These are phyloP conservation scores for Meteorus sp. DNA, from an alignment of 1,140 invertebrate species.

Conservation along the genomic window DNA sequence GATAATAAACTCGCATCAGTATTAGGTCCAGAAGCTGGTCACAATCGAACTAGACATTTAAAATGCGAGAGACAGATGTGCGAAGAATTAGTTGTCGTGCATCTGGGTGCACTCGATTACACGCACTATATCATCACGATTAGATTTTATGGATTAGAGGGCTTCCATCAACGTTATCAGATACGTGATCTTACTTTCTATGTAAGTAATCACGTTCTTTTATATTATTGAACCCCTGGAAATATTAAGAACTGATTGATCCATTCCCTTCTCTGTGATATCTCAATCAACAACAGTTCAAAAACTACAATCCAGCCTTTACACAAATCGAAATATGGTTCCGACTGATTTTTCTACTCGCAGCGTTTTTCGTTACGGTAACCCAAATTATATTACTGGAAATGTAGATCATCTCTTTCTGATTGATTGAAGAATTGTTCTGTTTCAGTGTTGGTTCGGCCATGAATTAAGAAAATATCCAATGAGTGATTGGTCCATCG, in stretches of 20 bases:
- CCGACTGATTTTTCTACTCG: constrained; percentile 86
- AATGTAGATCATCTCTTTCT: too few species aligned
- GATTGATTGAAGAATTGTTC: constrained; percentile 8
- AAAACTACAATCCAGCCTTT: constrained; percentile 92
- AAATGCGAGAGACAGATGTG: constrained; percentile 81
- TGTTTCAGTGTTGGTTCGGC: constrained; percentile 85
- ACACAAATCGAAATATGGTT: constrained; percentile 98
- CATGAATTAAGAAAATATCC: constrained; percentile 86
- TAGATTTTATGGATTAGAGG: constrained; percentile 80
- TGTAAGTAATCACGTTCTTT: constrained; percentile 80
- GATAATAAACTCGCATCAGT: constrained; percentile 71
- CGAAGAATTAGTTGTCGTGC: constrained; percentile 85
- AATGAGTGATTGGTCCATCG: constrained; percentile 93
- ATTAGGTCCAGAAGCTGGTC: constrained; percentile 64
- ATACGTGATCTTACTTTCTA: constrained; percentile 86
- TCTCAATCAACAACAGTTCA: constrained; percentile 72
- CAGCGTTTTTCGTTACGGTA: constrained; percentile 87
- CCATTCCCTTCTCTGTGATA: not conserved
- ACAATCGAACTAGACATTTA: constrained; percentile 80
- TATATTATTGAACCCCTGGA: too few species aligned
- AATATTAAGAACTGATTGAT: too few species aligned
- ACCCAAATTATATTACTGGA: constrained; percentile 47
- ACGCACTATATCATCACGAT: constrained; percentile 85
- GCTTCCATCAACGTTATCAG: constrained; percentile 80
- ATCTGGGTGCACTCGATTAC: constrained; percentile 88